These are phyloP conservation scores for Podarcis lilfordi DNA, from an alignment of 2,797 vertebrate species.

Conservation along the genomic window DNA sequence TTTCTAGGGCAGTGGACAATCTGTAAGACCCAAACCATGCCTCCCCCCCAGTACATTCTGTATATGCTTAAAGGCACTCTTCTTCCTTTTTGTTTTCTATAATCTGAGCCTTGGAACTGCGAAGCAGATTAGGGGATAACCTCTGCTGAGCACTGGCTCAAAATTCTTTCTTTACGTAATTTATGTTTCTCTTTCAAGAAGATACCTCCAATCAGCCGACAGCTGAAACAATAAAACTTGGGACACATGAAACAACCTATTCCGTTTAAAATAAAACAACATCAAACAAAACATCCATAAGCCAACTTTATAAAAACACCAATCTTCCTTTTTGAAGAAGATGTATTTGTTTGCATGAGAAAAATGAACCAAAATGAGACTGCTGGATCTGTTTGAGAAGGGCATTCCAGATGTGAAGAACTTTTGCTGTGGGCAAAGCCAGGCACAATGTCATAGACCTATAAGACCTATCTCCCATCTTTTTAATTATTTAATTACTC, in stretches of 20 bases:
- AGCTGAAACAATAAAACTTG: not conserved
- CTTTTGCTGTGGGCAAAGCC: not conserved
- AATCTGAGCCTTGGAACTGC: not conserved
- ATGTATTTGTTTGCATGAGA: not conserved
- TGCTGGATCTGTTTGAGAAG: not conserved
- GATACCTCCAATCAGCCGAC: not conserved
- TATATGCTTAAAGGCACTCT: not conserved
- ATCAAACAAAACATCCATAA: not conserved
- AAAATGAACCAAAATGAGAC: not conserved
- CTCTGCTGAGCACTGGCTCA: not conserved
- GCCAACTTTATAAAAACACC: not conserved
- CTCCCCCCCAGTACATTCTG: not conserved
- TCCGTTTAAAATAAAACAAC: not conserved
- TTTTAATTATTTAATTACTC: no score
- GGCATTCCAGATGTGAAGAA: not conserved
- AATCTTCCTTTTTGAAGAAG: not conserved
- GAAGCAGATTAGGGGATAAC: not conserved
- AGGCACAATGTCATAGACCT: not conserved
- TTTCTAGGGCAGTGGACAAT: not conserved
- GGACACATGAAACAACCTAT: not conserved
- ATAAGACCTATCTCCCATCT: not conserved
- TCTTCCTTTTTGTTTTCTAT: not conserved
- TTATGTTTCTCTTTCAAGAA: not conserved
- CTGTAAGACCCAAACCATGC: not conserved
- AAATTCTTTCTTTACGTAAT: not conserved